phyloP scores from a whole-genome alignment of 2,888 invertebrate species.

The Drosophila nigricruria region DNA sequence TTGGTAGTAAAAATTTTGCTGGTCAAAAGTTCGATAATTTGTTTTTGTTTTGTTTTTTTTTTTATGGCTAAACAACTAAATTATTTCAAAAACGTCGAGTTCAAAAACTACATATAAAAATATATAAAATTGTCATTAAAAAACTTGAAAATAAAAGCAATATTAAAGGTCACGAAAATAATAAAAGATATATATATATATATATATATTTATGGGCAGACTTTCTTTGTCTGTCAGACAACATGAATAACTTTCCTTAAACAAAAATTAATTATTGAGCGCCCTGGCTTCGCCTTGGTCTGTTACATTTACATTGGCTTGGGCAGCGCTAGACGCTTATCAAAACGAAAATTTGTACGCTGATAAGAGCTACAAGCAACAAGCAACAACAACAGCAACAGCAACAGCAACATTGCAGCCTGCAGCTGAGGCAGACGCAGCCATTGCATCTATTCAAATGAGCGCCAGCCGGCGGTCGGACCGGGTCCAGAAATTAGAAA shows the following conservation, averaged over 20 bases:
- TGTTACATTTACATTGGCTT: constrained; percentile 56
- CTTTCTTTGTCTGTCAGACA: constrained; percentile 15
- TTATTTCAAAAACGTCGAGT: constrained; percentile 1
- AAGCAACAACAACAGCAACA: constrained; percentile 39
- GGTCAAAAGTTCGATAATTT: constrained; percentile 4
- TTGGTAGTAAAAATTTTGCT: neutral
- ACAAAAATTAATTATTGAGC: constrained; percentile 38
- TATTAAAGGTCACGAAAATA: constrained; percentile 1
- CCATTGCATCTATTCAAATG: constrained; percentile 70
- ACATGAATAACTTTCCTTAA: constrained; percentile 20
- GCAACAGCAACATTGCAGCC: constrained; percentile 24
- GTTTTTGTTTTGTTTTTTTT: constrained; percentile 1
- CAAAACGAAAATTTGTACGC: constrained; percentile 77
- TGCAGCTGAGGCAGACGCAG: constrained; percentile 23
- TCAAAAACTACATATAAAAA: neutral
- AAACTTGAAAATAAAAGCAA: constrained; percentile 3
- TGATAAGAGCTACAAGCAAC: constrained; percentile 65
- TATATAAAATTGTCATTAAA: neutral
- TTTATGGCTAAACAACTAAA: constrained; percentile 6
- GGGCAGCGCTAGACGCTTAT: constrained; percentile 53
- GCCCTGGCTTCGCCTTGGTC: constrained; percentile 12
- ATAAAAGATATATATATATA: neutral
- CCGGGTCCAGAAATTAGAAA: constrained; percentile 72
- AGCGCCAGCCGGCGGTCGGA: constrained; percentile 53
- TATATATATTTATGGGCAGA: neutral